phyloP scores from a whole-genome alignment of 2,888 invertebrate species.

The Hecatera dysodea region DNA sequence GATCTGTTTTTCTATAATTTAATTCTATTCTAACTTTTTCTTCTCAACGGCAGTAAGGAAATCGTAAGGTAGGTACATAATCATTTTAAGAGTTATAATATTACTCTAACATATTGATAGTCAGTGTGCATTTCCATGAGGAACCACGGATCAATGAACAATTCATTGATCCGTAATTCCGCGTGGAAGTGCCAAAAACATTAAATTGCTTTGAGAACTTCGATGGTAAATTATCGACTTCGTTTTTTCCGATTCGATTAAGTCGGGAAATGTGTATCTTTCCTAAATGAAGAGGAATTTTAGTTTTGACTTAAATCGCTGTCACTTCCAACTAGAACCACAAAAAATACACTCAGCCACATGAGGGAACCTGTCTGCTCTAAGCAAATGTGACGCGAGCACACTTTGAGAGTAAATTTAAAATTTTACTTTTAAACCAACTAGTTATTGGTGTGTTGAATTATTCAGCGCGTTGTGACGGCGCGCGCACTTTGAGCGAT shows the following conservation, averaged over 20 bases:
- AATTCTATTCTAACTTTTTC: too few species aligned
- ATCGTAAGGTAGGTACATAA: too few species aligned
- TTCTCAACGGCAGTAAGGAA: too few species aligned
- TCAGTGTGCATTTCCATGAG: too few species aligned
- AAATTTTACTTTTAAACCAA: conserved; percentile 78
- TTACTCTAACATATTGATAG: neutral
- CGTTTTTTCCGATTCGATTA: too few species aligned
- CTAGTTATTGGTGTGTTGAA: conserved; percentile 72
- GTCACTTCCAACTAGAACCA: conserved; percentile 43
- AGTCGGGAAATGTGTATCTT: neutral
- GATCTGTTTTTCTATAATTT: too few species aligned
- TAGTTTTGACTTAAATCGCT: neutral
- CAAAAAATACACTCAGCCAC: conserved; percentile 66
- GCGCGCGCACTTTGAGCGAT: conserved; percentile 48
- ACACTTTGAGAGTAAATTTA: conserved; percentile 78
- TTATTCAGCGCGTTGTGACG: conserved; percentile 64
- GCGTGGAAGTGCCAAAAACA: too few species aligned
- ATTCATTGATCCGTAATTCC: neutral
- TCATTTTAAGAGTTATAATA: too few species aligned
- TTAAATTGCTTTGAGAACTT: too few species aligned
- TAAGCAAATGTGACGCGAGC: conserved; percentile 80
- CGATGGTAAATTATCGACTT: too few species aligned
- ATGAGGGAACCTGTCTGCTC: conserved; percentile 75
- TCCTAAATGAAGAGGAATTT: neutral
- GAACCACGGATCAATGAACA: too few species aligned